Percentiles rank a stretch among this genome's conserved stretches.
Conservation (phyloP, 2,797 vertebrate genomes). For the Acrossocheilus wenchowensis region DNA sequence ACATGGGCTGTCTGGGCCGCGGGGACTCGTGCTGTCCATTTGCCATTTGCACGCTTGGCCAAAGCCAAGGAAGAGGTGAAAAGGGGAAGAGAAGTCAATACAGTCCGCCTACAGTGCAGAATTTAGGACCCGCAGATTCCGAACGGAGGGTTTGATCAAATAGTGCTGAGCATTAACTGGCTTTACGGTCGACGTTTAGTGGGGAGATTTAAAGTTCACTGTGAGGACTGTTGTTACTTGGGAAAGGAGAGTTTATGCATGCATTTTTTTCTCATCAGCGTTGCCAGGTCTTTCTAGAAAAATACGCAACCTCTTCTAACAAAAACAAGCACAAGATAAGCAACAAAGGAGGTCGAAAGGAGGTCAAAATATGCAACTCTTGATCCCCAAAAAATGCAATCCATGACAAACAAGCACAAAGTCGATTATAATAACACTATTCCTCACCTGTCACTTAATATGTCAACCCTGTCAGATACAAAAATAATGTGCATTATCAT, state of each 20-base stretch:
- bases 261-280: not conserved
- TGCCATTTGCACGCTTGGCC: conserved; percentile 79
- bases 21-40: conserved; percentile 71
- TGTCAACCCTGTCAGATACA: not conserved
- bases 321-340: not conserved
- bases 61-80: conserved; percentile 72
- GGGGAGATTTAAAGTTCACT: not conserved
- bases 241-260: not conserved
- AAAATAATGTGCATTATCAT: not conserved
- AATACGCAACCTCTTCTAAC: not conserved
- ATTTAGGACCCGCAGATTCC: not conserved
- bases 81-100: conserved; percentile 31
- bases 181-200: not conserved
- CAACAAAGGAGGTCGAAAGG: not conserved
- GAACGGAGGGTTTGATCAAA: conserved; percentile 32
- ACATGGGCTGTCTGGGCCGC: conserved; percentile 68
- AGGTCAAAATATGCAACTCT: not conserved
- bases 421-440: not conserved
- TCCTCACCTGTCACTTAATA: not conserved
- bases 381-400: not conserved
- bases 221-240: not conserved
- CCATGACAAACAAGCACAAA: too few relatives aligned
- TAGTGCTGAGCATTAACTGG: not conserved
- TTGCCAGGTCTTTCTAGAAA: not conserved
- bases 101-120: not conserved